Base-by-base conservation (phyloP, 1,140 invertebrate species). In the Platyscapa corneri region DNA sequence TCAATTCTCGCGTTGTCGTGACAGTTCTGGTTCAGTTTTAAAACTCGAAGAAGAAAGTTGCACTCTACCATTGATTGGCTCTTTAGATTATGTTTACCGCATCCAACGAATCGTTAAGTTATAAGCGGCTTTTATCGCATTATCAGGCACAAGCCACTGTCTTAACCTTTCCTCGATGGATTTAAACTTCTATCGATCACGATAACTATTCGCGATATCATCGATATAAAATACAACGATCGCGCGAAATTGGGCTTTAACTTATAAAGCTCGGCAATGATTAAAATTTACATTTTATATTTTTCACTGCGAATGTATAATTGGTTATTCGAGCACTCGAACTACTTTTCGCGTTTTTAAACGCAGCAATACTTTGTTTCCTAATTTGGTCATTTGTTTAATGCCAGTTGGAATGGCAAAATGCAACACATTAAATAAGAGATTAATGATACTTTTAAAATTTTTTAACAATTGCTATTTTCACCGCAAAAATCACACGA, bases 1-100 rank as follows among this genome's bases (percentile, higher is more conserved):
- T 89, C 88, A 89, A 88, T 90, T 88, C 87, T 88, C 87, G 86
- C 88, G 83, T 87, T 84, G 81, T 87, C 87, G 88, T 76, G 8
- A n/a, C 46, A n/a, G 56, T 12, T 27, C 18, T 46, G 0, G 12
- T 82, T 56, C 46, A 84, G 81, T 81, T 81, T 89, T 88, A 88
- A 88, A 89, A 89, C 87, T 27, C 23, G 23, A 60, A 60, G 56
- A 60, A 60, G 1, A 27, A 60, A 60, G 27, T 53, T 53, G 49
- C 10, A 18, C 16, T 53, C 18, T 2, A 53, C 8, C 18, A 6
- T 53, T 53, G 10, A 6, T 60, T 60, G 23, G 27, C 27, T 60
- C 56, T 60, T 23, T 60, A 20, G 10, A 23, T 23, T 14, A 60
- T 60, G 27, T 60, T 60, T 60, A 60, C 23, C 56, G 27, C 56